These are phyloP conservation scores for Bombus turneri DNA, from an alignment of 1,140 invertebrate genomes.

Conservation along the genomic window DNA sequence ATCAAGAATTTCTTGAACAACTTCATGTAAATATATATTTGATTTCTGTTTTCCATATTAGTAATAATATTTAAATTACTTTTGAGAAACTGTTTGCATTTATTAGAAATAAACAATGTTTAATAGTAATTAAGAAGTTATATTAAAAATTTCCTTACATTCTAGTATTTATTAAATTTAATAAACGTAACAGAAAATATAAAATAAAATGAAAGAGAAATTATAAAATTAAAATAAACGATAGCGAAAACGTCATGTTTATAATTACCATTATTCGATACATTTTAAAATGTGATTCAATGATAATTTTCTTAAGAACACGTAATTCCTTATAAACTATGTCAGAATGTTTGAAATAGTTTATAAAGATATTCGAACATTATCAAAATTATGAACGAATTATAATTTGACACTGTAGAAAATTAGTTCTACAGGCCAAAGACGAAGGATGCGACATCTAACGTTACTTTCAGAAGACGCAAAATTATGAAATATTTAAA, in stretches of 20 bases:
- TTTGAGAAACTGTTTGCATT: not conserved
- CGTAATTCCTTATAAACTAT: not conserved
- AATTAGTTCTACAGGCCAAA: not conserved
- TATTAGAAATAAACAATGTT: not conserved
- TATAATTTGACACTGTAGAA: not conserved
- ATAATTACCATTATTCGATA: conserved; percentile 46
- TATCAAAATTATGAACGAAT: not conserved
- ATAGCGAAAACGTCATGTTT: not conserved
- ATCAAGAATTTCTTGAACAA: conserved; percentile 80
- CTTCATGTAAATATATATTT: conserved; percentile 64
- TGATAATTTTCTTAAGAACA: not conserved
- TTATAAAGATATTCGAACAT: not conserved
- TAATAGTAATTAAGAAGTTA: not conserved
- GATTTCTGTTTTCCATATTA: conserved; percentile 13
- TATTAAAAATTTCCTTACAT: not conserved
- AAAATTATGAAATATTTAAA: not conserved
- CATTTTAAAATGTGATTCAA: conserved; percentile 17
- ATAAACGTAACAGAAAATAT: not conserved
- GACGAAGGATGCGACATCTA: conserved; percentile 1
- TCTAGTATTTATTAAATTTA: not conserved
- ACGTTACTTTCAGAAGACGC: not conserved
- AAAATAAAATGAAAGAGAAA: not conserved
- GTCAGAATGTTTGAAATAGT: too few species aligned
- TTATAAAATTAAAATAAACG: conserved; percentile 2
- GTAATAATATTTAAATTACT: conserved; percentile 7